phyloP scores from a whole-genome alignment of 1,140 invertebrate genomes.

The Atopsyche davidsoni region DNA sequence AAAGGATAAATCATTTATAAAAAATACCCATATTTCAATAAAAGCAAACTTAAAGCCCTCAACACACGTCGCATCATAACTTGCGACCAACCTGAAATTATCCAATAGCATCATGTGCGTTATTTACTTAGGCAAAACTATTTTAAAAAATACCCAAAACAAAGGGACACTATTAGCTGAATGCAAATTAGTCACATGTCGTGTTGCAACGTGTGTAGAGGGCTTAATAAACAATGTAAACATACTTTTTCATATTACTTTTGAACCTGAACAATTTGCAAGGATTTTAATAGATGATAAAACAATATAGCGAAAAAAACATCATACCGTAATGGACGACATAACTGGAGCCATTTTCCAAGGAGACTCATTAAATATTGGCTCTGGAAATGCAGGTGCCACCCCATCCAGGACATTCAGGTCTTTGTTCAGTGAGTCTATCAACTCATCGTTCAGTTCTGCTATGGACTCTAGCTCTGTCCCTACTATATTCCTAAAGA shows the following conservation, averaged over 20 bases:
- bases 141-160: too few species aligned
- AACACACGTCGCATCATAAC: too few species aligned
- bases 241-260: not conserved
- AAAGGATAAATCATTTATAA: too few species aligned
- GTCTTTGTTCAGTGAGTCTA: constrained; percentile 13
- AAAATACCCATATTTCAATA: too few species aligned
- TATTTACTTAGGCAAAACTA: too few species aligned
- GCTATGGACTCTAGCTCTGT: constrained; percentile 10
- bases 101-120: too few species aligned
- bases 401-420: not conserved
- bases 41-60: too few species aligned
- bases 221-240: not conserved
- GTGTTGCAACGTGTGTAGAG: too few species aligned
- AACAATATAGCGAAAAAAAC: too few species aligned
- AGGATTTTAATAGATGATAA: not conserved
- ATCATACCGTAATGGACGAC: not conserved
- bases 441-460: constrained; percentile 12
- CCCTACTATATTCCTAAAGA: constrained; percentile 4
- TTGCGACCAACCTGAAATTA: too few species aligned
- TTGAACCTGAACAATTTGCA: not conserved
- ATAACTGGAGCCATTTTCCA: constrained; percentile 14
- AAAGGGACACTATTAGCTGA: too few species aligned
- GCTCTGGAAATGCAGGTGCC: not conserved
- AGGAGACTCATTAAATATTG: not conserved
- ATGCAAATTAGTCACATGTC: too few species aligned